Conservation (phyloP, 2,888 invertebrate species). For the Andrena marginata region DNA sequence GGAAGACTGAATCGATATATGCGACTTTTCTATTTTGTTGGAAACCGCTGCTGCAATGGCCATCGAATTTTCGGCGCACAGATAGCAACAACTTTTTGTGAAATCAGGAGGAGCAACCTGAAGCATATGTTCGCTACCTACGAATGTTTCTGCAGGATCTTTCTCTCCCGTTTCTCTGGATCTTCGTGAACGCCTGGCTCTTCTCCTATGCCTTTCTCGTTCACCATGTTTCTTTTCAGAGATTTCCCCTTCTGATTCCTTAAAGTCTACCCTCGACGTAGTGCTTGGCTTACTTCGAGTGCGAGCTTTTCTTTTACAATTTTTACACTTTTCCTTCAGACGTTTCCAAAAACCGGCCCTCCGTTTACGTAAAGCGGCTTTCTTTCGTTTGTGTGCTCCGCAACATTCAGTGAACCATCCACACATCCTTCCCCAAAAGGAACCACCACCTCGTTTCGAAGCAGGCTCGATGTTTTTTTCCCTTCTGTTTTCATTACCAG, state of each 20-base stretch:
- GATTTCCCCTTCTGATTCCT: neutral
- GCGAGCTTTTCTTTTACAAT: neutral
- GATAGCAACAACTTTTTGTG: conserved; percentile 73
- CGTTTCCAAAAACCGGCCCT: conserved; percentile 2
- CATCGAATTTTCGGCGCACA: conserved; percentile 70
- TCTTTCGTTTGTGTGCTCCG: neutral
- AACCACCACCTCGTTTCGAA: neutral
- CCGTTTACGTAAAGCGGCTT: neutral
- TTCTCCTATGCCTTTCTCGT: neutral
- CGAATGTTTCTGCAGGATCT: neutral
- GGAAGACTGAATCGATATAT: conserved; percentile 53
- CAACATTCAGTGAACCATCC: conserved; percentile 36
- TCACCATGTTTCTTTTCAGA: neutral
- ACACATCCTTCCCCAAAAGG: neutral
- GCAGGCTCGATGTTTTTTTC: neutral
- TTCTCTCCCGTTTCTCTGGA: neutral
- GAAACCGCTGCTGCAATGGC: conserved; percentile 58
- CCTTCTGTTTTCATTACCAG: neutral
- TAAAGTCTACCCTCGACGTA: neutral
- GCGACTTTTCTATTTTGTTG: conserved; percentile 2
- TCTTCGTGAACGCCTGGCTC: neutral
- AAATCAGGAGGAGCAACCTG: conserved; percentile 48
- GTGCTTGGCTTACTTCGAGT: neutral
- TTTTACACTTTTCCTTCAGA: conserved; percentile 23
- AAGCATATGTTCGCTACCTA: neutral